Evolutionary conservation across 2,113 vertebrate species (phyloP), one percentile per base, ranked within the genome.

Genomic region (Callipepla squamata): DNA sequence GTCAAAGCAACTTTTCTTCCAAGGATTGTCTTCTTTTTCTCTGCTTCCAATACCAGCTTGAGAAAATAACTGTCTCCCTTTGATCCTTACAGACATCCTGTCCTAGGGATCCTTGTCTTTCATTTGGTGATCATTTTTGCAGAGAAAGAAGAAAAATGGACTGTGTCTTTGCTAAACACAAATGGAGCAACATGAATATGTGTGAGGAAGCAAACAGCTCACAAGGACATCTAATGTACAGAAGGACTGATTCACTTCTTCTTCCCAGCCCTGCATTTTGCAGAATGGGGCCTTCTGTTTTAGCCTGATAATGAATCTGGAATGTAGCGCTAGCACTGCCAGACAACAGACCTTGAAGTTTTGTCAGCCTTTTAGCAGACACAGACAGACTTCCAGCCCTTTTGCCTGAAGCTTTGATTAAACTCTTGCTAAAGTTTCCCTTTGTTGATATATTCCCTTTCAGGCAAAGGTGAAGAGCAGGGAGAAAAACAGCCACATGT

Each of bases 351-450:
- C 51, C 91, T 72, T 44, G 28, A 79, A 45, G 61, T 79, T 79
- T 82, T 55, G 47, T 66, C 61, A 87, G 51, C 51, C 44, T 91
- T 94, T 80, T 40, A 67, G 61, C 69, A 80, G 79, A 57, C 57
- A 42, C 0, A 4, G 38, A 62, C 68, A 87, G 66, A 58, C 77
- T 84, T 82, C 48, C 9, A 65, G 66, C 48, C 59, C 80, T 66
- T 86, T 40, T 86, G 50, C 44, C 53, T 57, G 63, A 21, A 62
- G 81, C 84, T 91, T 92, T 85, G 80, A 91, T 96, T 91, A 92
- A 91, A 87, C 45, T 82, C 73, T 58, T 79, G 80, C 83, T 68
- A 57, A 82, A 73, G 70, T 93, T 94, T 86, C 73, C 62, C 78
- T 80, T 73, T 89, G 76, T 87, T 38, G 26, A 19, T 63, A 13